Evolutionary conservation across 2,888 invertebrate genomes (phyloP), one percentile per base, ranked within the genome.

Genomic region (Poecilus cupreus): DNA sequence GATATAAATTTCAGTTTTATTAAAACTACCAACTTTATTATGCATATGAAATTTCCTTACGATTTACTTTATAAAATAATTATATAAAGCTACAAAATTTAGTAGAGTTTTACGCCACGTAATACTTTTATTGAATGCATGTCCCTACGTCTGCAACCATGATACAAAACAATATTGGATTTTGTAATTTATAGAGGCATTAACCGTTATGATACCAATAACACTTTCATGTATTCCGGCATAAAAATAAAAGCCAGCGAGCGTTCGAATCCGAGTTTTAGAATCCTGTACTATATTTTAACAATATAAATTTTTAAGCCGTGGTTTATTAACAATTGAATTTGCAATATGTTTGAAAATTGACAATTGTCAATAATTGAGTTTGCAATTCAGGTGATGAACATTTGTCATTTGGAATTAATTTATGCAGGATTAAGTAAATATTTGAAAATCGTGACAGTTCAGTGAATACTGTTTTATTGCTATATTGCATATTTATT

Each of bases 101-200:
- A 60, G 60, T 60, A 22, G 24, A 11, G n/a, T 60, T 60, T 60
- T 60, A 60, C 60, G 60, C 3, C n/a, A 60, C 60, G 39, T 43
- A 68, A 68, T 68, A 68, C 39, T 68, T 37, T 68, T 68, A 68
- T 68, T 68, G 68, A 11, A 11, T 20, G 68, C 37, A 37, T 68
- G 60, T 22, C 26, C 68, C 39, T 68, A 37, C 39, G 37, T 39
- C 39, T 18, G 20, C 18, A 39, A 32, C 3, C 39, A 20, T 68
- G 39, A 68, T 37, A 64, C 68, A 68, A 72, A 72, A 72, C 72
- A 72, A 72, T 72, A 72, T 72, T 72, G 72, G 46, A 72, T 72
- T 72, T 72, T 72, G 72, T 72, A 72, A 72, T 72, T 72, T 72
- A 72, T 72, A 43, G 72, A 46, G 22, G 43, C 72, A 72, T 72